A percentile compares a stretch with the other conserved stretches of the same genome.
phyloP scores from a whole-genome alignment of 2,888 invertebrate species.

The Harpalus rubripes region DNA sequence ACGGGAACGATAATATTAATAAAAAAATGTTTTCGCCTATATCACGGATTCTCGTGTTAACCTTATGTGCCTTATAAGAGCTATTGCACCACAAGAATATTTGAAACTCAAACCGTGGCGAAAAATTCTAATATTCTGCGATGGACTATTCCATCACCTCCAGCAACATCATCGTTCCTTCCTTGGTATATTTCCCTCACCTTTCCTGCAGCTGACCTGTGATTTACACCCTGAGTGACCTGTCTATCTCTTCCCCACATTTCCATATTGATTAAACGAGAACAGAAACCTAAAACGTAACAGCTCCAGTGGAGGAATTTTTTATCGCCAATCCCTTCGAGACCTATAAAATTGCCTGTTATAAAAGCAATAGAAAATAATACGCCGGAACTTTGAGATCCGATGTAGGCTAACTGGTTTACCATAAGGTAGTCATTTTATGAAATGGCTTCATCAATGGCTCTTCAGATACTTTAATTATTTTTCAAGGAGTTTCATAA shows the following conservation, averaged over 20 bases:
- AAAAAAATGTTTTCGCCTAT: too few relatives aligned
- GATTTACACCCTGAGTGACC: conserved; percentile 57
- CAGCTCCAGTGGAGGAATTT: conserved; percentile 26
- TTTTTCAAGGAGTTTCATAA: conserved; percentile 10
- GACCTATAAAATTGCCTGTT: conserved; percentile 47
- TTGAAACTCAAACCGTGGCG: background rate
- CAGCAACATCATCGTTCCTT: too few relatives aligned
- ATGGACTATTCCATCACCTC: background rate
- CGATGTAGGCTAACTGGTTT: conserved; percentile 41
- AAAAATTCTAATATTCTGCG: background rate
- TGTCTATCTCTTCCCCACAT: conserved; percentile 56
- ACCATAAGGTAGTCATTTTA: conserved; percentile 63
- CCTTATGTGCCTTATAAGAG: too few relatives aligned
- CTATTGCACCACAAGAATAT: background rate
- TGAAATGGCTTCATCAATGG: conserved; percentile 58
- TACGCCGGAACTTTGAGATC: conserved; percentile 18
- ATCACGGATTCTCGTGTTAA: too few relatives aligned
- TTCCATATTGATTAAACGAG: conserved; percentile 62
- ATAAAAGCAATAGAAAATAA: conserved; percentile 52
- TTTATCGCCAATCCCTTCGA: conserved; percentile 36
- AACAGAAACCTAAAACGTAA: conserved; percentile 23
- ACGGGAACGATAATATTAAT: too few relatives aligned
- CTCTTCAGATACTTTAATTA: conserved; percentile 57
- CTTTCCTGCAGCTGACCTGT: conserved; percentile 52
- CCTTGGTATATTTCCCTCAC: background rate